phyloP scores from a whole-genome alignment of 1,140 invertebrate genomes.

The Drosophila sucinea region DNA sequence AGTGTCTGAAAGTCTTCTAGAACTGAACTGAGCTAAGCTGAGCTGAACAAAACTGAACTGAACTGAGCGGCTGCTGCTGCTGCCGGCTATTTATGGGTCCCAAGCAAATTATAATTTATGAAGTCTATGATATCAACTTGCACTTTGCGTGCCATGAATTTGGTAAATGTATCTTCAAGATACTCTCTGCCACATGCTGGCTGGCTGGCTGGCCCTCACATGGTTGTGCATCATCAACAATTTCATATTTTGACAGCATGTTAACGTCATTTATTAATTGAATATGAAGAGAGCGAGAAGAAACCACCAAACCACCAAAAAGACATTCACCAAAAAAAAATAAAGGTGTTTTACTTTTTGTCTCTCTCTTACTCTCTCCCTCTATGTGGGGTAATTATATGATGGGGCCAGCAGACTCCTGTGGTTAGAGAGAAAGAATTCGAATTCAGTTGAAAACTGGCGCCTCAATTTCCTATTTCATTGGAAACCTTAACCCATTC shows the following conservation, averaged over 20 bases:
- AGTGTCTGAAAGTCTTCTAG: conserved; percentile 56
- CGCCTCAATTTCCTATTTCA: conserved; percentile 70
- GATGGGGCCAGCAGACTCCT: conserved; percentile 47
- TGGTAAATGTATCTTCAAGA: conserved; percentile 47
- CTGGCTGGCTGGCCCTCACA: conserved; percentile 28
- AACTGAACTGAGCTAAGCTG: not conserved
- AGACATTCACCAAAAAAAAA: conserved; percentile 45
- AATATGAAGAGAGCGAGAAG: conserved; percentile 42
- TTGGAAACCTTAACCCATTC: conserved; percentile 59
- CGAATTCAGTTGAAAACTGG: conserved; percentile 64
- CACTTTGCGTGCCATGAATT: conserved; percentile 58
- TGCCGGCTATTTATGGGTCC: conserved; percentile 52
- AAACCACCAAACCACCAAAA: conserved; percentile 29
- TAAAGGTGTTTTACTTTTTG: conserved; percentile 38
- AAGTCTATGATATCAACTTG: conserved; percentile 67
- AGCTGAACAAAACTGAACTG: not conserved
- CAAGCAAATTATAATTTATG: conserved; percentile 77
- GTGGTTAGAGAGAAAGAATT: conserved; percentile 42
- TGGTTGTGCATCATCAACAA: conserved; percentile 68
- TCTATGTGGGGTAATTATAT: conserved; percentile 55
- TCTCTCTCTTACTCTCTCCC: conserved; percentile 4
- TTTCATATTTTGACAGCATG: conserved; percentile 77
- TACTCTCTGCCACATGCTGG: conserved; percentile 65
- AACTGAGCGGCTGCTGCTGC: conserved; percentile 22
- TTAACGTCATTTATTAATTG: conserved; percentile 82